A percentile compares a stretch with the other conserved stretches of the same genome.
These are phyloP conservation scores for Illadopsis cleaveri DNA, from an alignment of 2,113 vertebrate genomes.

Conservation along the genomic window DNA sequence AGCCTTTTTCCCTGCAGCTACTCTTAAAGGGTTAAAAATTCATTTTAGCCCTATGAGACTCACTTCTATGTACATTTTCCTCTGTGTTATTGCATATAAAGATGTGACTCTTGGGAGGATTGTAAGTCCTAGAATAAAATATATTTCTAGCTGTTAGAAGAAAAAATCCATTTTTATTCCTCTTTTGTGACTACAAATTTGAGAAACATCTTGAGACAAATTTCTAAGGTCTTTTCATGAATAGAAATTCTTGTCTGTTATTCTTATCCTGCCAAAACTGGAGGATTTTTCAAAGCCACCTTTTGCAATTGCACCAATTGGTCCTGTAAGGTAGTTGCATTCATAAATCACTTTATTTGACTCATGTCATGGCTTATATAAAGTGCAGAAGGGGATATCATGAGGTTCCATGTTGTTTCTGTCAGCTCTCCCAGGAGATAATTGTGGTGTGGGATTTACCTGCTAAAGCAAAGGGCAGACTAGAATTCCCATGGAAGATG, in stretches of 20 bases:
- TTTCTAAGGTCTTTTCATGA: not conserved
- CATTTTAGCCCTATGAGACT: not conserved
- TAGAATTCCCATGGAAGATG: not conserved
- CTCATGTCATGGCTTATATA: not conserved
- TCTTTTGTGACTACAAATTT: not conserved
- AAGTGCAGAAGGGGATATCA: rapidly evolving
- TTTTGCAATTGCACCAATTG: rapidly evolving
- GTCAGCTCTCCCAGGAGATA: not conserved
- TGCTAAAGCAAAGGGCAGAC: not conserved
- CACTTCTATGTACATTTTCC: not conserved
- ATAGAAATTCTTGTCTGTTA: not conserved
- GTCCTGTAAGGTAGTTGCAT: not conserved
- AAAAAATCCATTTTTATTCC: not conserved
- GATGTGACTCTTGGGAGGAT: not conserved
- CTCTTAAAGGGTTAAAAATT: not conserved
- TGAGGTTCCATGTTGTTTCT: not conserved
- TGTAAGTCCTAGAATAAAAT: not conserved
- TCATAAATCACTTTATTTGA: not conserved
- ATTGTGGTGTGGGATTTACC: not conserved
- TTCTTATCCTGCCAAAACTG: not conserved
- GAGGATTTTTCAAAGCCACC: not conserved
- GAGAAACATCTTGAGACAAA: not conserved
- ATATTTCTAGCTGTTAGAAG: not conserved
- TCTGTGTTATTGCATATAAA: not conserved
- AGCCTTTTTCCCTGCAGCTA: not conserved